Percentiles rank a stretch among this genome's conserved stretches.
Conservation (phyloP, 2,797 vertebrate genomes). For the Sebastes nivosus region DNA sequence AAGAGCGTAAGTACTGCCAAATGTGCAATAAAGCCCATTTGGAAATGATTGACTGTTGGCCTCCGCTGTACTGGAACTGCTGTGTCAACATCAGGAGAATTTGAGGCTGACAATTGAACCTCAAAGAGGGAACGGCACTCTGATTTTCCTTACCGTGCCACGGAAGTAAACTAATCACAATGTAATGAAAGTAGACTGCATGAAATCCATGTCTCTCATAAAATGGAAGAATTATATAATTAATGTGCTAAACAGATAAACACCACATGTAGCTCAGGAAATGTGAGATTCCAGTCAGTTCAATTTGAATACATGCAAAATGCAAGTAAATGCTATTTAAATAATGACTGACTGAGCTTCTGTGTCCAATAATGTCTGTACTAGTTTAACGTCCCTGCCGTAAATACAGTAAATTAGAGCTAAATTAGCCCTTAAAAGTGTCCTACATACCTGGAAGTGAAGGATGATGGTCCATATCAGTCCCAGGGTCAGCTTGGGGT, state of each 20-base stretch:
- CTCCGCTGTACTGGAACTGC: conserved; percentile 10
- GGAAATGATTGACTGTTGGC: conserved; percentile 19
- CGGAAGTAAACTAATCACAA: conserved; percentile 27
- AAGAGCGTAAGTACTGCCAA: conserved; percentile 29
- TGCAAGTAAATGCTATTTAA: not conserved
- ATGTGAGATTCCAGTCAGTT: conserved; percentile 1
- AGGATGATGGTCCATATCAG: conserved; percentile 99
- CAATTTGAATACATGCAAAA: not conserved
- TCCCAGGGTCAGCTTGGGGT: conserved; percentile 96
- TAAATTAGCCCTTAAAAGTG: not conserved
- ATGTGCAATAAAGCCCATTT: conserved; percentile 39
- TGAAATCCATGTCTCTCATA: not conserved
- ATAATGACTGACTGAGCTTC: not conserved
- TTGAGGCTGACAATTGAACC: conserved; percentile 13
- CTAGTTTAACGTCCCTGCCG: not conserved
- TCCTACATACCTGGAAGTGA: conserved; percentile 91
- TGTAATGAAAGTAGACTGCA: conserved; percentile 7
- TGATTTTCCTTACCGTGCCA: not conserved
- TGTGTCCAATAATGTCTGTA: not conserved
- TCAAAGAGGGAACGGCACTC: not conserved
- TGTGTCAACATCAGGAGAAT: conserved; percentile 49
- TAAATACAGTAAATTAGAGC: too few species aligned
- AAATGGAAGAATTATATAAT: not conserved
- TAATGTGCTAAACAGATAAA: conserved; percentile 18
- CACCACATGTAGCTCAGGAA: not conserved